These are phyloP conservation scores for Ceratotherium simum DNA, from an alignment of 2,113 vertebrate genomes.

Conservation along the genomic window DNA sequence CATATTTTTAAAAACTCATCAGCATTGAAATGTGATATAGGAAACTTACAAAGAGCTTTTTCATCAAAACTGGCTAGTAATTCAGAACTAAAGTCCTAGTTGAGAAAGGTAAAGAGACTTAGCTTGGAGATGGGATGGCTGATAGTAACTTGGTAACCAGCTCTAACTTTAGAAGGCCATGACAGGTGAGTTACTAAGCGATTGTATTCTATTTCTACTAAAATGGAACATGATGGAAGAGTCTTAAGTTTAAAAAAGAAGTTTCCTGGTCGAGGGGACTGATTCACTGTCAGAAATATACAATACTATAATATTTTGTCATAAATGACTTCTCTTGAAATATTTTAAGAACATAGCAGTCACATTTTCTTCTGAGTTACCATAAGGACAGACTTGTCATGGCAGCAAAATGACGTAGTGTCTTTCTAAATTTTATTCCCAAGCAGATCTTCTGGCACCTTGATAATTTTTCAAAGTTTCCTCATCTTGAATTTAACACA, in stretches of 20 bases:
- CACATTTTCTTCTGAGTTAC: conserved; percentile 16
- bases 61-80: neutral
- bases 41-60: neutral
- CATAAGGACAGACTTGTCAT: neutral
- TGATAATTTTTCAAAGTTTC: conserved; percentile 52
- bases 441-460: neutral
- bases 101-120: neutral
- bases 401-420: neutral
- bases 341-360: conserved; percentile 40
- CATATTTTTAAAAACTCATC: neutral
- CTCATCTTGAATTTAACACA: conserved; percentile 1
- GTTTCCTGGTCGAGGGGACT: neutral
- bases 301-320: neutral
- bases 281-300: neutral
- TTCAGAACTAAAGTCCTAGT: neutral
- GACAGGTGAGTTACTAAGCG: neutral
- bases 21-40: neutral
- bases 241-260: conserved; percentile 9
- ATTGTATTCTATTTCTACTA: conserved; percentile 24
- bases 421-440: conserved; percentile 42
- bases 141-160: neutral
- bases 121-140: neutral
- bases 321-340: neutral
- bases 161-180: neutral
- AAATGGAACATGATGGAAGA: neutral